Base-by-base conservation (phyloP, 2,113 vertebrate genomes). In the Mobula birostris region DNA sequence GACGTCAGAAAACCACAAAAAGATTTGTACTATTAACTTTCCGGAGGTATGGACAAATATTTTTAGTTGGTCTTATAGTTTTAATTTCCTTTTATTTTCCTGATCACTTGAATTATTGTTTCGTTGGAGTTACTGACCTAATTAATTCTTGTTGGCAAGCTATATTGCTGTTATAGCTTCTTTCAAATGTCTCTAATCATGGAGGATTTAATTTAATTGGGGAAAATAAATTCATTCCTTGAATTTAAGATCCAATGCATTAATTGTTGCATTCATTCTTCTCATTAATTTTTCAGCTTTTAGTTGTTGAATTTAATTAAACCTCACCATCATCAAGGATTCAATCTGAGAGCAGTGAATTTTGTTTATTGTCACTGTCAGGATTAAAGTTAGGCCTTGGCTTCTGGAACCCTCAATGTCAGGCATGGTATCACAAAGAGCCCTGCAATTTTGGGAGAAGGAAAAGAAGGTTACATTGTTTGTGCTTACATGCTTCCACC, bases 191-290 rank as follows among this genome's bases (percentile, higher is more conserved):
- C 85, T 68, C 68, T 91, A 12, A 68, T 91, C 32, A 27, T 91
- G 32, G 61, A 91, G 87, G 6, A 91, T 91, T 85, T 91, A 17
- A 14, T 80, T 36, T 91, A 19, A 91, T 91, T 91, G 61, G 87
- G 87, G 21, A 68, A 91, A 91, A 36, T 91, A 91, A 29, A 91
- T 63, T 29, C 21, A 63, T 21, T 66, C 14, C 85, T 66, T 12
- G 87, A 63, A 91, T 68, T 68, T 36, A 91, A 91, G 66, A 68
- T 68, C 29, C 19, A 7, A 15, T 85, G 40, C 87, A 61, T 19
- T 91, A 66, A 36, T 91, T n/a, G n/a, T 91, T 32, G 11, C 48
- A 19, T 91, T 91, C 17, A 29, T 19, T 91, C 17, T 17, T 29
- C 61, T 56, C 8, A 56, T 85, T 27, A 21, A 48, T 83, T 85